Conservation (phyloP, 2,888 invertebrate genomes). For the Bruchidius siliquastri region DNA sequence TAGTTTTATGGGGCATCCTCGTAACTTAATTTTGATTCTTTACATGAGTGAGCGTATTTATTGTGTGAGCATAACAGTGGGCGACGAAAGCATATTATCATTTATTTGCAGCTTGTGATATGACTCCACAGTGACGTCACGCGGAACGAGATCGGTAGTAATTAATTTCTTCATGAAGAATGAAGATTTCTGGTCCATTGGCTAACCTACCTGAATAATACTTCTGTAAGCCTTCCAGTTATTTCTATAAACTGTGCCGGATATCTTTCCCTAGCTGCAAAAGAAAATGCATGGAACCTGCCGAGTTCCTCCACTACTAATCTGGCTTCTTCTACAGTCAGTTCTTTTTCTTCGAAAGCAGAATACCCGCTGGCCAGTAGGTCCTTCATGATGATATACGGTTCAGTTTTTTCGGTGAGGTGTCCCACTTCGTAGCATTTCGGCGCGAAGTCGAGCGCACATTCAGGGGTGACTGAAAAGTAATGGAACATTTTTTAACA, state of each 20-base stretch:
- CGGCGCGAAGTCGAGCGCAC: not conserved
- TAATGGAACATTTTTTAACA: no score
- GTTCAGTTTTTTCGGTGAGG: slow-evolving; percentile 1
- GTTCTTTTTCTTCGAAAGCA: slow-evolving; percentile 11
- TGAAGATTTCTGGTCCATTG: no score
- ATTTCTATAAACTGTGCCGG: slow-evolving; percentile 17
- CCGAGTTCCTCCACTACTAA: slow-evolving; percentile 7
- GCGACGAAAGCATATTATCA: no score
- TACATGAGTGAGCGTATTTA: no score
- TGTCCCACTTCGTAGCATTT: slow-evolving; percentile 9
- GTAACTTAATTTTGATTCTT: no score
- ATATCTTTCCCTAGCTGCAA: slow-evolving; percentile 22
- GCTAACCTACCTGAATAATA: slow-evolving; percentile 14
- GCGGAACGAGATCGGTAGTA: no score
- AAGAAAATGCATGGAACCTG: slow-evolving; percentile 24
- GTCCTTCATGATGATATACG: slow-evolving; percentile 14
- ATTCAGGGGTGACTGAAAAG: not conserved
- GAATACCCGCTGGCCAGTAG: slow-evolving; percentile 3
- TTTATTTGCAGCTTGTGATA: no score
- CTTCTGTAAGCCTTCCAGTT: slow-evolving; percentile 21
- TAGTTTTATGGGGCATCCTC: no score
- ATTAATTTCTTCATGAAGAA: no score
- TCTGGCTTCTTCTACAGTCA: slow-evolving; percentile 7
- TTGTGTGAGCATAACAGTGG: no score
- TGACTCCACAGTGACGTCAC: no score